Evolutionary conservation across 2,888 invertebrate genomes (phyloP).

Genomic region (Calliopum simillimum): DNA sequence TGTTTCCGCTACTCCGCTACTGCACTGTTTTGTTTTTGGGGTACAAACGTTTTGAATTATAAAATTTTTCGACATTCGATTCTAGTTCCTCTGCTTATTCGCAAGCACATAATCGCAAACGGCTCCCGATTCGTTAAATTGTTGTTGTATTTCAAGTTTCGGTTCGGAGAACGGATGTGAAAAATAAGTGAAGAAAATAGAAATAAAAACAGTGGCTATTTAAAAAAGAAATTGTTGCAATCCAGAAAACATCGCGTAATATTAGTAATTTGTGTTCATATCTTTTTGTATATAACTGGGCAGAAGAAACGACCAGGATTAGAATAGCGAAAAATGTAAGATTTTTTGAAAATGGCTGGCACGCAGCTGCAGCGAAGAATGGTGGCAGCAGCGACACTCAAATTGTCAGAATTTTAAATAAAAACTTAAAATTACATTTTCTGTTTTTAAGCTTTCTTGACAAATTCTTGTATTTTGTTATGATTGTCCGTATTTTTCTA

Average conservation of each 20-base stretch:
- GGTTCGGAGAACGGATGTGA: conserved; percentile 34
- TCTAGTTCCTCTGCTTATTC: conserved; percentile 31
- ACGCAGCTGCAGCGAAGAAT: neutral
- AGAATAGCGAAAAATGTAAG: neutral
- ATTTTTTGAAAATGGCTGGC: neutral
- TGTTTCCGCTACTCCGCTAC: neutral
- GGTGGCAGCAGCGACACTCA: neutral
- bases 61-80: conserved; percentile 24
- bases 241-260: neutral
- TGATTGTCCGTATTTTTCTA: neutral
- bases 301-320: no score
- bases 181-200: neutral
- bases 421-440: no score
- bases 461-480: neutral
- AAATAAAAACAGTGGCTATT: conserved; percentile 15
- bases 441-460: conserved; percentile 5
- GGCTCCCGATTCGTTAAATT: conserved; percentile 9
- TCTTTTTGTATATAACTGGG: no score
- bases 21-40: no score
- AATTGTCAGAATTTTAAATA: neutral
- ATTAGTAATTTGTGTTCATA: neutral
- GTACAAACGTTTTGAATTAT: no score
- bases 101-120: conserved; percentile 12
- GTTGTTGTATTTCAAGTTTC: no score
- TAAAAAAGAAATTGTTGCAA: neutral